Evolutionary conservation across 2,797 vertebrate genomes (phyloP).

Genomic region (Anas bahamensis): DNA sequence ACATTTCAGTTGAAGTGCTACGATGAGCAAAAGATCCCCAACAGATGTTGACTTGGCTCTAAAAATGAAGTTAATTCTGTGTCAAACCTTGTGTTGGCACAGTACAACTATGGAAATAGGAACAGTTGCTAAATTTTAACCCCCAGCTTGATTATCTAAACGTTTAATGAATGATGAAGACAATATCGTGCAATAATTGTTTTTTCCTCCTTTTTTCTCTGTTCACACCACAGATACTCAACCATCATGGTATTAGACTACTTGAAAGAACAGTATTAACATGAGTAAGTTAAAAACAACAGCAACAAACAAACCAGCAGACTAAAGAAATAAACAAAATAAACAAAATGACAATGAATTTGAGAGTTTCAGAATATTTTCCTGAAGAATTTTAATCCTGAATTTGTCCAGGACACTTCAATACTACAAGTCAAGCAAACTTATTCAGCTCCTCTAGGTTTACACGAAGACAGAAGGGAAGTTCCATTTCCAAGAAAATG

Average conservation of each 20-base stretch:
- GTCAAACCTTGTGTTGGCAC: not conserved
- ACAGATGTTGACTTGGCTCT: not conserved
- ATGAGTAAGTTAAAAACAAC: not conserved
- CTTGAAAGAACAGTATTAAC: not conserved
- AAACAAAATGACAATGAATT: not conserved
- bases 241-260: not conserved
- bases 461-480: not conserved
- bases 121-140: not conserved
- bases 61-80: not conserved
- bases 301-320: rapidly evolving
- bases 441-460: not conserved
- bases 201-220: not conserved
- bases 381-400: not conserved
- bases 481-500: not conserved
- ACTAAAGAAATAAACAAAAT: not conserved
- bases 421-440: not conserved
- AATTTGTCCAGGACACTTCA: not conserved
- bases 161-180: not conserved
- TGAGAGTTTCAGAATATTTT: not conserved
- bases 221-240: not conserved
- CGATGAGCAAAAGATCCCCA: not conserved
- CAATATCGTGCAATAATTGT: not conserved
- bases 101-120: not conserved
- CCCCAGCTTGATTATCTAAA: not conserved
- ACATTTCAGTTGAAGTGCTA: not conserved